These are phyloP conservation scores for Drosophila repletoides DNA, from an alignment of 1,140 invertebrate genomes.

Conservation along the genomic window DNA sequence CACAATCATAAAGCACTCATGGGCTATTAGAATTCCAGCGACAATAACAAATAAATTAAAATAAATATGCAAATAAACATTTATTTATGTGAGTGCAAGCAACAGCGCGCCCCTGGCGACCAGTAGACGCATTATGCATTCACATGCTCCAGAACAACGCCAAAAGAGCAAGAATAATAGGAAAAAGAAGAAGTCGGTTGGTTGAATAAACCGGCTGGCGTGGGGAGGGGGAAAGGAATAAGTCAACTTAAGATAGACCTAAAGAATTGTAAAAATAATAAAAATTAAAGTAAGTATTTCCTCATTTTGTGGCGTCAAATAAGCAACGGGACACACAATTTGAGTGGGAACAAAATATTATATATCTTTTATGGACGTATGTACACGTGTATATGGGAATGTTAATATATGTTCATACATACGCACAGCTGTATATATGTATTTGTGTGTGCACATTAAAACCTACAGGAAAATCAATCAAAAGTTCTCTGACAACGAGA, in stretches of 20 bases:
- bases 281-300: conserved; percentile 77
- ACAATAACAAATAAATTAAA: conserved; percentile 55
- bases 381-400: not conserved
- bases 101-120: conserved; percentile 41
- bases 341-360: conserved; percentile 26
- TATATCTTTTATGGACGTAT: not conserved
- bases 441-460: not conserved
- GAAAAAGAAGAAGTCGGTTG: conserved; percentile 6
- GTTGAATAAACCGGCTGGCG: too few species aligned
- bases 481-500: conserved; percentile 33
- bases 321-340: conserved; percentile 52
- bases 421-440: not conserved
- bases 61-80: conserved; percentile 49
- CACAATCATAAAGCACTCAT: conserved; percentile 15
- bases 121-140: conserved; percentile 56
- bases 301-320: conserved; percentile 52
- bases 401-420: not conserved
- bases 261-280: conserved; percentile 28
- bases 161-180: conserved; percentile 5
- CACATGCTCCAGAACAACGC: conserved; percentile 50
- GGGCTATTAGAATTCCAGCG: conserved; percentile 28
- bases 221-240: not conserved
- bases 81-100: conserved; percentile 5
- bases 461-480: conserved; percentile 56
- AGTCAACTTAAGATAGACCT: conserved; percentile 35